Percentiles rank a stretch among this genome's conserved stretches.
Conservation (phyloP, 1,140 invertebrate species). For the Eupeodes corollae region DNA sequence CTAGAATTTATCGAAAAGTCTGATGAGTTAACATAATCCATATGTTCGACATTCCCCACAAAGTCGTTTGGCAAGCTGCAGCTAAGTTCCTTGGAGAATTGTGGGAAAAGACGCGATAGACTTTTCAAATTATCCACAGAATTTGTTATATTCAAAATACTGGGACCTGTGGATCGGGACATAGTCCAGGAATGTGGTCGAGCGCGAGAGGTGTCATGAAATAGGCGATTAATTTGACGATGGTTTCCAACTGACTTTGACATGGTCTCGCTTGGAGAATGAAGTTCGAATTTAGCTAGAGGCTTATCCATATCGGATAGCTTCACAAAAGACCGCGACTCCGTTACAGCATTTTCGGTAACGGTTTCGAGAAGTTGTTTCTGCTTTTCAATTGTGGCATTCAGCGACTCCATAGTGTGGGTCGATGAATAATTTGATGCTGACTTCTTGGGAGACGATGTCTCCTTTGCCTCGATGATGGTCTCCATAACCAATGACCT, state of each 20-base stretch:
- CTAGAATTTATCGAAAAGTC: conserved; percentile 34
- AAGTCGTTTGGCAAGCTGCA: conserved; percentile 32
- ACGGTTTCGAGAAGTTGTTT: conserved; percentile 34
- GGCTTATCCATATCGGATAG: conserved; percentile 48
- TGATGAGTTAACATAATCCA: conserved; percentile 29
- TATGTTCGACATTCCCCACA: conserved; percentile 14
- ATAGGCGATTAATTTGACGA: conserved; percentile 26
- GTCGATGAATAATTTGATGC: conserved; percentile 11
- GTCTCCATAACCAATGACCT: conserved; percentile 33
- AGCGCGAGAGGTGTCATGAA: conserved; percentile 53
- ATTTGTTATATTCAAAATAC: conserved; percentile 35
- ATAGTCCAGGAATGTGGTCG: conserved; percentile 45
- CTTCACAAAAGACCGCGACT: conserved; percentile 38
- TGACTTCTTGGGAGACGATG: conserved; percentile 30
- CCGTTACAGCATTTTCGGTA: conserved; percentile 18
- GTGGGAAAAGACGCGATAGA: conserved; percentile 38
- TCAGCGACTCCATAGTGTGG: conserved; percentile 33
- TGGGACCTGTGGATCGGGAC: conserved; percentile 43
- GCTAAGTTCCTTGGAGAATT: conserved; percentile 36
- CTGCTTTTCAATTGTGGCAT: conserved; percentile 36
- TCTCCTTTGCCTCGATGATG: conserved; percentile 34
- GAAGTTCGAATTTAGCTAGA: conserved; percentile 24
- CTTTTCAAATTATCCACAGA: conserved; percentile 35
- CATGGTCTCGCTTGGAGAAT: conserved; percentile 26
- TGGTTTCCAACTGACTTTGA: conserved; percentile 37